These are phyloP conservation scores for Tribolium castaneum DNA, from an alignment of 1,140 invertebrate genomes.

Conservation along the genomic window DNA sequence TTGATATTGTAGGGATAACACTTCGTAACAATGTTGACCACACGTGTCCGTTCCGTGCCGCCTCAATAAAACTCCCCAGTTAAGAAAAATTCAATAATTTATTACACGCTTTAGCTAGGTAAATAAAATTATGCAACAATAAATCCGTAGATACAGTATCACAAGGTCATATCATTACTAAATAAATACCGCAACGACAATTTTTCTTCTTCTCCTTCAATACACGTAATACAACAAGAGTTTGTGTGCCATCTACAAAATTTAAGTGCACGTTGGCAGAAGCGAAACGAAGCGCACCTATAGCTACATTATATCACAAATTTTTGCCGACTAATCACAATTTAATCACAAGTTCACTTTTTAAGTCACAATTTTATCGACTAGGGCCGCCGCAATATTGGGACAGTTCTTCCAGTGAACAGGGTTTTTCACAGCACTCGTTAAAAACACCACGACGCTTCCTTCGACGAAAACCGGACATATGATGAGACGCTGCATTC, in stretches of 20 bases:
- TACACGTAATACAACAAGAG: not conserved
- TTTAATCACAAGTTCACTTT: constrained; percentile 28
- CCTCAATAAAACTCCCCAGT: not conserved
- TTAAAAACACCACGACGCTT: constrained; percentile 61
- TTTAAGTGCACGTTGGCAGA: constrained; percentile 10
- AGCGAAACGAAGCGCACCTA: constrained; percentile 6
- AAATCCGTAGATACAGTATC: constrained; percentile 13
- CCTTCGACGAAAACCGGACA: constrained; percentile 48
- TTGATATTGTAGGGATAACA: constrained; percentile 36
- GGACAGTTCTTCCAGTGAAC: constrained; percentile 60
- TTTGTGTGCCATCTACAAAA: constrained; percentile 5
- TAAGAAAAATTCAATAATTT: constrained; percentile 21
- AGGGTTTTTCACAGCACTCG: constrained; percentile 64
- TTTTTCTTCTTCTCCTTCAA: not conserved
- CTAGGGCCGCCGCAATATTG: constrained; percentile 37
- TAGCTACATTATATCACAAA: constrained; percentile 12
- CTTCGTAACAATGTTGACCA: constrained; percentile 8
- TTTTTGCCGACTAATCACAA: constrained; percentile 19
- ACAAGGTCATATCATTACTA: not conserved
- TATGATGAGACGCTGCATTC: constrained; percentile 53
- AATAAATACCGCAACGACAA: constrained; percentile 14
- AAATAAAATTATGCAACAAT: constrained; percentile 27
- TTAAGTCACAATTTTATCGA: constrained; percentile 1
- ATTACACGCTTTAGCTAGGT: constrained; percentile 16
- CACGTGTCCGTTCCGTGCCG: constrained; percentile 8